Evolutionary conservation across 23 tunicate genomes (phyloP), one percentile per base, ranked within the genome.

Genomic region (Aplidium turbinatum): DNA sequence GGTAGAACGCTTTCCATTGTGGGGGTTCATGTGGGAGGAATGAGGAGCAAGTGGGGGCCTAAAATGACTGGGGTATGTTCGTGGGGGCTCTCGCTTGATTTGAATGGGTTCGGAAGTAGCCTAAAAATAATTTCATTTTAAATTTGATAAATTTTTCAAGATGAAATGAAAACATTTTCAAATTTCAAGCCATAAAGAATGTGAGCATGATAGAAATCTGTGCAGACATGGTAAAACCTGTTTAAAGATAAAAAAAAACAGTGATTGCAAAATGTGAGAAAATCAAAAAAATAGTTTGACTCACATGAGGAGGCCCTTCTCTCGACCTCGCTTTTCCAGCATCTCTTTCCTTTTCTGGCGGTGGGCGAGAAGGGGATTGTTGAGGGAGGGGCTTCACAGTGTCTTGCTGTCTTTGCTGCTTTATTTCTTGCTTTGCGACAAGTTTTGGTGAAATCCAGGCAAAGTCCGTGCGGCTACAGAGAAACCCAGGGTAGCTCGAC

Each of bases 401-500:
- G 31, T 38, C 36, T 35, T 68, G 63, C 24, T 62, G 69, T 23
- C 28, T 7, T 1, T 11, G n/a, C 21, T 31, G 71, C 30, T 76
- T 63, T 28, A 42, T 31, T 33, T 1, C 19, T 19, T 73, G 30
- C 22, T 31, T 31, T 54, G 32, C 32, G 2, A 16, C 35, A 16
- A 16, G n/a, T n/a, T 47, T 35, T 28, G 34, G 23, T 4, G 68
- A 35, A 16, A 36, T 33, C 75, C 65, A 78, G 0, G 23, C 66
- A 6, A 78, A 47, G 38, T 78, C 83, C 18, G 83, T 78, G 47
- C 83, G 75, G 33, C 83, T 78, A 53, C 83, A 78, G 23, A 51
- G 53, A 7, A 27, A 47, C 35, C 68, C 55, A 13, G 83, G 64
- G 50, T 34, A 78, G 24, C 83, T 68, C 16, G 51, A 21, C 22